Conservation (phyloP, 2,888 invertebrate genomes). For the Unio delphinus region DNA sequence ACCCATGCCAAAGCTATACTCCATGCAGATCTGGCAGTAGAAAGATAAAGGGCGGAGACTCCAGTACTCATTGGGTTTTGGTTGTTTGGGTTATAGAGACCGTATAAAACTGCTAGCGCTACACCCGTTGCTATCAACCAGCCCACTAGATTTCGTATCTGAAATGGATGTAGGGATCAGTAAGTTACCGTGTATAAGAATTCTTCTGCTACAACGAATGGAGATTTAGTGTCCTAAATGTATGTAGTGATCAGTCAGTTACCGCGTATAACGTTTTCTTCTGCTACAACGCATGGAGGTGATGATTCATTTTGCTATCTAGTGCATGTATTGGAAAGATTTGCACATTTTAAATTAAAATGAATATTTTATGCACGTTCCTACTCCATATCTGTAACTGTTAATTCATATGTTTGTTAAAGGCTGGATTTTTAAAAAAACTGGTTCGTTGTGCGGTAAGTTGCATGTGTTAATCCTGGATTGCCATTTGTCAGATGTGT, state of each 20-base stretch:
- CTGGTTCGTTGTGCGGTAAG: too few relatives aligned
- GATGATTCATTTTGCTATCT: too few relatives aligned
- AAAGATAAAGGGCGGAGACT: conserved; percentile 69
- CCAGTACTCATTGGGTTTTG: conserved; percentile 40
- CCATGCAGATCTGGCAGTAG: conserved; percentile 73
- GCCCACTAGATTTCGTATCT: conserved; percentile 41
- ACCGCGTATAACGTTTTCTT: background rate
- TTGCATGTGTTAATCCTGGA: too few relatives aligned
- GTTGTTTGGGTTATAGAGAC: conserved; percentile 57
- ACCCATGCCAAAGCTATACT: conserved; percentile 74
- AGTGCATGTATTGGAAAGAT: too few relatives aligned
- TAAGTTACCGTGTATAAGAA: too few relatives aligned
- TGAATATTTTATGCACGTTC: too few relatives aligned
- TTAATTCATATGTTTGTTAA: too few relatives aligned
- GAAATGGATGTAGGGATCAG: conserved; percentile 2
- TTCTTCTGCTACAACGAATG: background rate
- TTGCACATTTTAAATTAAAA: too few relatives aligned
- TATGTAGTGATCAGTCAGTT: background rate
- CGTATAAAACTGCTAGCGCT: conserved; percentile 61
- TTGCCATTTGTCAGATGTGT: too few relatives aligned
- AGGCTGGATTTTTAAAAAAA: too few relatives aligned
- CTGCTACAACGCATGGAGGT: background rate
- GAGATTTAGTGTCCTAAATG: conserved; percentile 35
- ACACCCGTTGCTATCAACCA: conserved; percentile 61
- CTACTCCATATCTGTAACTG: too few relatives aligned